Percentiles rank a stretch among this genome's conserved stretches.
Conservation (phyloP, 2,113 vertebrate species). For the Pavo muticus region DNA sequence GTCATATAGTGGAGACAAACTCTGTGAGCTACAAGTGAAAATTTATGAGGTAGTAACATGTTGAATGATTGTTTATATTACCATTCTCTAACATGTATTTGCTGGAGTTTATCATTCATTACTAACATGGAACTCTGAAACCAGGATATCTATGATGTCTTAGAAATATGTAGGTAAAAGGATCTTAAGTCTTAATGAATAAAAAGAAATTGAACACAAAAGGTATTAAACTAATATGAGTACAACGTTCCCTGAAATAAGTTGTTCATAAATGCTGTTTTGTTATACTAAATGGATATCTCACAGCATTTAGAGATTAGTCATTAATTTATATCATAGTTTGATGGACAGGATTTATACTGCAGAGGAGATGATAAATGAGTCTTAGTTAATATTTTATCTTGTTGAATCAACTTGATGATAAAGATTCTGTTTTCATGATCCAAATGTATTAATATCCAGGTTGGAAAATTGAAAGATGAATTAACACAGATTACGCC, state of each 20-base stretch:
- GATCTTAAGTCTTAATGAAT: neutral
- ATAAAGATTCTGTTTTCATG: constrained; percentile 48
- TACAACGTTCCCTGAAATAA: neutral
- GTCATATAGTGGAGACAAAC: neutral
- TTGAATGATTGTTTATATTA: neutral
- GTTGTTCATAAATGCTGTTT: neutral
- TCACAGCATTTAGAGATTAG: neutral
- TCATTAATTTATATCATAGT: constrained; percentile 27
- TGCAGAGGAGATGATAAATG: neutral
- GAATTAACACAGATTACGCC: constrained; percentile 66
- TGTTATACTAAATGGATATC: neutral
- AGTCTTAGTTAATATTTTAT: constrained; percentile 38
- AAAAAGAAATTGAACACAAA: neutral
- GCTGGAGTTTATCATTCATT: neutral
- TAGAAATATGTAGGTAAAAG: neutral
- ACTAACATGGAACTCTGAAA: neutral
- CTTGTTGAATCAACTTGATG: constrained; percentile 50
- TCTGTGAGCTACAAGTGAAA: neutral
- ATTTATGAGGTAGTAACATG: neutral
- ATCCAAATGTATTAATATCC: constrained; percentile 53
- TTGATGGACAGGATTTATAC: neutral
- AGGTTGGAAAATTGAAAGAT: constrained; percentile 56
- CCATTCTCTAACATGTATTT: neutral
- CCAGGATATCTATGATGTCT: neutral
- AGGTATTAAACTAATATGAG: neutral